A percentile compares a stretch with the other conserved stretches of the same genome.
phyloP scores from a whole-genome alignment of 1,140 invertebrate species.

The Homalodisca vitripennis region DNA sequence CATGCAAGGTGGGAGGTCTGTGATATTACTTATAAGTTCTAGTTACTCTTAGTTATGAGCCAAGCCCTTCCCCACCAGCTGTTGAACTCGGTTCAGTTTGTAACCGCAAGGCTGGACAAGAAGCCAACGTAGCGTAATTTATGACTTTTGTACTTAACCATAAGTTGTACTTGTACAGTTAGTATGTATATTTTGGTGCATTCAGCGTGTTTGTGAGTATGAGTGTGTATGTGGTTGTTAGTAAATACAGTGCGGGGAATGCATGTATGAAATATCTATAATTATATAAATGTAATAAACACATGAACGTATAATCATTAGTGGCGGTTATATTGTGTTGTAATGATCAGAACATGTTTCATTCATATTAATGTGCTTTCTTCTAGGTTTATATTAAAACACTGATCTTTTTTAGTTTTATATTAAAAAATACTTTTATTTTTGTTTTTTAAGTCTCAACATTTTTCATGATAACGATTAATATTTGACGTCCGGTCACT shows the following conservation, averaged over 20 bases:
- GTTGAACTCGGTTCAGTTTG: background rate
- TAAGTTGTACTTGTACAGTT: background rate
- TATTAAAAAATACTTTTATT: background rate
- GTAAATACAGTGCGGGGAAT: background rate
- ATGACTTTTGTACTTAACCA: conserved; percentile 8
- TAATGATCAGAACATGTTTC: background rate
- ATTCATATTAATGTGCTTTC: too few species aligned
- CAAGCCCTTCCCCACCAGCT: background rate
- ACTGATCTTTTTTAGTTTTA: background rate
- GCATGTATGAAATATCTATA: background rate
- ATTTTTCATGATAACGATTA: background rate
- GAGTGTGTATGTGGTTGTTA: background rate
- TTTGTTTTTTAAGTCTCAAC: background rate
- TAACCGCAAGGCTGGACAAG: background rate
- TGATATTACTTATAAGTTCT: conserved; percentile 15
- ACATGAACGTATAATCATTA: conserved; percentile 5
- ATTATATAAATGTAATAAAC: background rate
- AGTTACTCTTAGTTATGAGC: background rate
- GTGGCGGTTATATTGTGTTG: conserved; percentile 1
- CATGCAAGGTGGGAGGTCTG: background rate
- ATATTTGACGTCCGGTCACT: background rate
- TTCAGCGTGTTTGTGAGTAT: background rate
- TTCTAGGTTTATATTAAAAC: background rate
- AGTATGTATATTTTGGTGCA: background rate
- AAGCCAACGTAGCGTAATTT: background rate